These are phyloP conservation scores for Anoplolepis gracilipes DNA, from an alignment of 1,140 invertebrate genomes.

Conservation along the genomic window DNA sequence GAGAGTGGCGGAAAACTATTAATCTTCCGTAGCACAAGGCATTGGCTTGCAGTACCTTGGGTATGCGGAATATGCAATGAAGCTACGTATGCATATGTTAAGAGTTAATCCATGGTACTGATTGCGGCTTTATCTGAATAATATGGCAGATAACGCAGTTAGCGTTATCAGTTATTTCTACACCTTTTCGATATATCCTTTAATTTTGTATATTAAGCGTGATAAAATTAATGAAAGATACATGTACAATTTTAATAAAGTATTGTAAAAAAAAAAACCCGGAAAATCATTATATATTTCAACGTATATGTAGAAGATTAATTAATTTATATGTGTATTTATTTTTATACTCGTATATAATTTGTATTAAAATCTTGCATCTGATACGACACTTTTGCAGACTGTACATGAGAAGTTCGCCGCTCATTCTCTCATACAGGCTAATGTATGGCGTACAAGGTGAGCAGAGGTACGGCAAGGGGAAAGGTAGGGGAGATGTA, in stretches of 20 bases:
- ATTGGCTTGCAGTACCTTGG: slow-evolving; percentile 5
- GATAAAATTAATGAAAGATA: not conserved
- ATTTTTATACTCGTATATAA: not conserved
- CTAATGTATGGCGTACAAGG: slow-evolving; percentile 61
- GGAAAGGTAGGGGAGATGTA: slow-evolving; percentile 59
- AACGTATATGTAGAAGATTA: not conserved
- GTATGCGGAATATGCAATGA: slow-evolving; percentile 17
- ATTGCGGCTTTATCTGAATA: slow-evolving; percentile 6
- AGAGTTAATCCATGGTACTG: slow-evolving; percentile 1
- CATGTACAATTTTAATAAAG: not conserved
- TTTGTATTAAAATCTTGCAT: not conserved
- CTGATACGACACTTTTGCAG: not conserved
- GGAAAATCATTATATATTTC: not conserved
- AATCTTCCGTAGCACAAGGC: slow-evolving; percentile 41
- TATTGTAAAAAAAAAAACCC: not conserved
- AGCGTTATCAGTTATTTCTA: slow-evolving; percentile 28
- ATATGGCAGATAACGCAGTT: not conserved
- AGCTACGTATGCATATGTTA: slow-evolving; percentile 13
- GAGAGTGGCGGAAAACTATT: slow-evolving; percentile 54
- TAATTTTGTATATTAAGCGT: slow-evolving; percentile 8
- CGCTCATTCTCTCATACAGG: slow-evolving; percentile 61
- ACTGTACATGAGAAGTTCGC: slow-evolving; percentile 47
- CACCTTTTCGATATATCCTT: not conserved
- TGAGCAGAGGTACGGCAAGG: slow-evolving; percentile 54
- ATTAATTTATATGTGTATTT: not conserved